Evolutionary conservation across 2,797 vertebrate species (phyloP).

Genomic region (Heliangelus exortis): DNA sequence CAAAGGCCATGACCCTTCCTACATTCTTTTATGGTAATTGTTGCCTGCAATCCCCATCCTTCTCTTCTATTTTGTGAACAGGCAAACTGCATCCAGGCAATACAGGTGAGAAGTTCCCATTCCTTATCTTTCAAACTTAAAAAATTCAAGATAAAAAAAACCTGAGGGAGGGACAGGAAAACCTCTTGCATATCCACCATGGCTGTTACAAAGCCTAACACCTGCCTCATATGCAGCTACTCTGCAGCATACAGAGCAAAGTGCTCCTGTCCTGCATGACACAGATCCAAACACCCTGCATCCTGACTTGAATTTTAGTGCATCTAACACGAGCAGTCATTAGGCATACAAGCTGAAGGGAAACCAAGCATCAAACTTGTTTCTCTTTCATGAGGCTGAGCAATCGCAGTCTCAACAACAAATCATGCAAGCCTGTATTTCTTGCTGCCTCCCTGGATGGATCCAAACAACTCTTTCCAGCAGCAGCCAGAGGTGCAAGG

Average conservation of each 20-base stretch:
- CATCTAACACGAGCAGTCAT: neutral
- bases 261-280: rapidly evolving
- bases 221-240: rapidly evolving
- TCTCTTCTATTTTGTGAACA: neutral
- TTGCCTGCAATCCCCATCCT: neutral
- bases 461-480: neutral
- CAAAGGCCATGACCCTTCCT: neutral
- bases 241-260: neutral
- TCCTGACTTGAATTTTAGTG: rapidly evolving
- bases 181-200: neutral
- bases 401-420: neutral
- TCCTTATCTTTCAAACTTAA: neutral
- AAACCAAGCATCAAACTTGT: neutral
- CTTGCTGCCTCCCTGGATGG: neutral
- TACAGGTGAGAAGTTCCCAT: neutral
- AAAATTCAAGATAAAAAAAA: no score
- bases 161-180: neutral
- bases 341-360: neutral
- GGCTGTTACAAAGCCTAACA: neutral
- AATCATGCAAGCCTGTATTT: neutral
- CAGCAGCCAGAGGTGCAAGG: neutral
- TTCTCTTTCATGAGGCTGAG: neutral
- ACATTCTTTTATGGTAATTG: neutral
- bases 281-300: neutral
- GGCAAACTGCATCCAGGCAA: neutral